Evolutionary conservation across 2,113 vertebrate species (phyloP).

Genomic region (Psophia crepitans): DNA sequence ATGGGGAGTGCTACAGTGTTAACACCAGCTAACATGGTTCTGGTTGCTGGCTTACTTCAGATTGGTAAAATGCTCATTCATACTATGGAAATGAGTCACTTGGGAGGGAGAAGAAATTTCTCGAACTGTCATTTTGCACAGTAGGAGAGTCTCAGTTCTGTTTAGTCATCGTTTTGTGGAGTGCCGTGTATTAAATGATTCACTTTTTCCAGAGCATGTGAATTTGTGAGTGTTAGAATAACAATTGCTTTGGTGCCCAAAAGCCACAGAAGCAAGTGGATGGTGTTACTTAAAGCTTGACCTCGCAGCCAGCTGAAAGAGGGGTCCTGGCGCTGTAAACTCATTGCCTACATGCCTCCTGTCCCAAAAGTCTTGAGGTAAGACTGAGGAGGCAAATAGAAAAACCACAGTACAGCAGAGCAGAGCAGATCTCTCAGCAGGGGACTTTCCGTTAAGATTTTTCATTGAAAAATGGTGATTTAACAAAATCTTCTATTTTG

Average conservation of each 20-base stretch:
- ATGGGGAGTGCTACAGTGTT: neutral
- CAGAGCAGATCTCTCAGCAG: neutral
- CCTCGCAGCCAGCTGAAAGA: neutral
- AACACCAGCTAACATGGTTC: neutral
- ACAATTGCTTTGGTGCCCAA: neutral
- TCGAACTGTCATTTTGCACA: neutral
- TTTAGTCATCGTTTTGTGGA: neutral
- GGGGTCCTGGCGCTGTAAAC: neutral
- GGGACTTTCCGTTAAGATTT: neutral
- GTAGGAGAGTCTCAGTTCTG: neutral
- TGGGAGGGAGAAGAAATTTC: neutral
- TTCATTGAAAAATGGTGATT: neutral
- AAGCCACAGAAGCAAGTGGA: neutral
- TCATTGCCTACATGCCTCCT: neutral
- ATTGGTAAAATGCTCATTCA: neutral
- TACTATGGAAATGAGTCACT: neutral
- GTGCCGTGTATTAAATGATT: neutral
- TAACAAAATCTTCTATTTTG: neutral
- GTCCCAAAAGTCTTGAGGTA: neutral
- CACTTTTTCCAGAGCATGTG: neutral
- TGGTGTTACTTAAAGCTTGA: neutral
- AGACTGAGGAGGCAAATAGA: neutral
- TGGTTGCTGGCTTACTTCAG: neutral
- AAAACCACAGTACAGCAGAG: neutral
- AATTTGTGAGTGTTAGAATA: neutral